phyloP scores from a whole-genome alignment of 2,888 invertebrate genomes.

The Napeogenes sylphis region DNA sequence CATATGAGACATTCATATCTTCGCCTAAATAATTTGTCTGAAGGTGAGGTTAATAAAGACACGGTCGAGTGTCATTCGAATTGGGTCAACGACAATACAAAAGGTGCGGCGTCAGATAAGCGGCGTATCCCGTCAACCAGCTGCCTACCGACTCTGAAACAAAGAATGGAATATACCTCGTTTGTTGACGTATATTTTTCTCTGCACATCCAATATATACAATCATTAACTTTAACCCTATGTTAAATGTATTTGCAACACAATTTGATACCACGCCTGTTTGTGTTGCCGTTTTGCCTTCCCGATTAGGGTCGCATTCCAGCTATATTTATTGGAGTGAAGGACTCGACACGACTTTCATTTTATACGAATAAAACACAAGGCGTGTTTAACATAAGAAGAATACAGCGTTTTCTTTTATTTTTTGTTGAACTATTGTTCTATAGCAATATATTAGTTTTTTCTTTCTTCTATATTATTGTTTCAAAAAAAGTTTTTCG shows the following conservation, averaged over 20 bases:
- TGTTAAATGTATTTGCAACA: slow-evolving; percentile 49
- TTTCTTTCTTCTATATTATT: neutral
- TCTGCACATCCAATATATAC: slow-evolving; percentile 52
- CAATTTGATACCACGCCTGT: slow-evolving; percentile 73
- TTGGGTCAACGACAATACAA: slow-evolving; percentile 73
- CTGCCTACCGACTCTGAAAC: slow-evolving; percentile 67
- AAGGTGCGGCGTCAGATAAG: slow-evolving; percentile 75
- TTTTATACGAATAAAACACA: slow-evolving; percentile 54
- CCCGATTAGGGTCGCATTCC: slow-evolving; percentile 73
- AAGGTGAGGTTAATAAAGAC: slow-evolving; percentile 58
- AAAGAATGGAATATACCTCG: slow-evolving; percentile 69
- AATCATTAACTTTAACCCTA: slow-evolving; percentile 62
- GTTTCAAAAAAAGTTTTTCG: neutral
- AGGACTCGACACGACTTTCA: slow-evolving; percentile 70
- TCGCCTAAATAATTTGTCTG: slow-evolving; percentile 41
- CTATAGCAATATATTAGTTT: slow-evolving; percentile 12
- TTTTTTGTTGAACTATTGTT: slow-evolving; percentile 45
- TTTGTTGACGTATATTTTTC: slow-evolving; percentile 54
- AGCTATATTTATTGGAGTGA: slow-evolving; percentile 74
- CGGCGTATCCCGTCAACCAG: slow-evolving; percentile 69
- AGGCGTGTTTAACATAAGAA: slow-evolving; percentile 31
- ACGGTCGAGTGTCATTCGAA: slow-evolving; percentile 63
- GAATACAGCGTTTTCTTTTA: slow-evolving; percentile 45
- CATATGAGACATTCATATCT: slow-evolving; percentile 8
- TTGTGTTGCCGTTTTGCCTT: slow-evolving; percentile 74